Evolutionary conservation across 1,140 invertebrate genomes (phyloP).

Genomic region (Phenacoccus solenopsis): DNA sequence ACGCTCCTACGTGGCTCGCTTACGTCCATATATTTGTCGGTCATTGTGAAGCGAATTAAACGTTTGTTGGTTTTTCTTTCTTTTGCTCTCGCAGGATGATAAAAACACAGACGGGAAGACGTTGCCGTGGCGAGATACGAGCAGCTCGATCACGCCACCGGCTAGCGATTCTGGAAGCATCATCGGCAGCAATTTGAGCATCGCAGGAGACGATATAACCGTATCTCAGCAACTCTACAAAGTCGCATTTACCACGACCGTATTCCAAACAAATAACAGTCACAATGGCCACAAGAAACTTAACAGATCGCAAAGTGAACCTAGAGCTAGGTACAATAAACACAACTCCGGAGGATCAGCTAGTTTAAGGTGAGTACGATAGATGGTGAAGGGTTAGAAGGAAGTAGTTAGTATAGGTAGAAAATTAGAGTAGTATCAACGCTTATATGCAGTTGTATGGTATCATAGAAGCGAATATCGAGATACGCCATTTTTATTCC

Average conservation of each 20-base stretch:
- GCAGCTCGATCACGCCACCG: not conserved
- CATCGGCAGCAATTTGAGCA: not conserved
- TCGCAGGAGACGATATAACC: not conserved
- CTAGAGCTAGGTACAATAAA: not conserved
- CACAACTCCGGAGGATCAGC: not conserved
- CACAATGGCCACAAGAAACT: constrained; percentile 5
- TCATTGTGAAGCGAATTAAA: too few species aligned
- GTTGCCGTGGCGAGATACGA: not conserved
- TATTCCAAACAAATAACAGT: not conserved
- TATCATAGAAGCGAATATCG: too few species aligned
- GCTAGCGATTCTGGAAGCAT: constrained; percentile 3
- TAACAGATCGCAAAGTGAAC: not conserved
- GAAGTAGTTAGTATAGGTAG: too few species aligned
- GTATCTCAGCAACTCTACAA: not conserved
- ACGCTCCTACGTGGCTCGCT: not conserved
- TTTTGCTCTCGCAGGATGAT: not conserved
- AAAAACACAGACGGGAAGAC: not conserved
- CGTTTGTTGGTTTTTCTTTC: not conserved
- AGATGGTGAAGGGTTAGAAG: too few species aligned
- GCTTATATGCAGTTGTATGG: too few species aligned
- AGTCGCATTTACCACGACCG: not conserved
- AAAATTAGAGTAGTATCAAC: too few species aligned
- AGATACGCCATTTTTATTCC: too few species aligned
- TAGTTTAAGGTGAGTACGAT: constrained; percentile 7
- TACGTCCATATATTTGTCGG: not conserved